Evolutionary conservation across 2,797 vertebrate genomes (phyloP).

Genomic region (Chelon labrosus): DNA sequence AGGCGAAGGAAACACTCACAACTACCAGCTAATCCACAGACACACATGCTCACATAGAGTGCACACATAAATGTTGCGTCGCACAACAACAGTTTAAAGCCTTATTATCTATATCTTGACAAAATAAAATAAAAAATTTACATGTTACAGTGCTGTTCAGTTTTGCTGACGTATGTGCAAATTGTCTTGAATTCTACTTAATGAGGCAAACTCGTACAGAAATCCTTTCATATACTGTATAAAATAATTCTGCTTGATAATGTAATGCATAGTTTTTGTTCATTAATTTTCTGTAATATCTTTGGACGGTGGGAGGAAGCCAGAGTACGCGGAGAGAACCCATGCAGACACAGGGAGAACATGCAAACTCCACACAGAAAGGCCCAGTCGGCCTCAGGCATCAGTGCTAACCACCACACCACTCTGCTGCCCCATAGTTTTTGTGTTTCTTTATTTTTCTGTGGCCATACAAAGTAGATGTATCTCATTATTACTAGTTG

Average conservation of each 20-base stretch:
- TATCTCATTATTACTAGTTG: not conserved
- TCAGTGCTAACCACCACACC: too few relatives aligned
- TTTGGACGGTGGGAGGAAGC: too few relatives aligned
- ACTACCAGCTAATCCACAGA: not conserved
- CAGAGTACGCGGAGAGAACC: too few relatives aligned
- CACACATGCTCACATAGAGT: not conserved
- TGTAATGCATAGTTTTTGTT: not conserved
- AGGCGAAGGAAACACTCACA: conserved; percentile 9
- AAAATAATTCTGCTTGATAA: too few relatives aligned
- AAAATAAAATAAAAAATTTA: too few relatives aligned
- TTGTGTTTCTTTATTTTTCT: not conserved
- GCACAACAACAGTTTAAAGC: not conserved
- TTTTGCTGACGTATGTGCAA: not conserved
- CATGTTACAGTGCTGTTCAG: not conserved
- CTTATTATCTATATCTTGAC: too few relatives aligned
- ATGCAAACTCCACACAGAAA: too few relatives aligned
- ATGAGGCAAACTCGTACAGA: not conserved
- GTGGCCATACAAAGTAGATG: not conserved
- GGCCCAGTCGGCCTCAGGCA: too few relatives aligned
- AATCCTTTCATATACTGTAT: too few relatives aligned
- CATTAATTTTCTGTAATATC: too few relatives aligned
- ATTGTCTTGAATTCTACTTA: not conserved
- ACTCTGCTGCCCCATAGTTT: not conserved
- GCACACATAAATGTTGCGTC: conserved; percentile 4
- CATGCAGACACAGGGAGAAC: too few relatives aligned